Evolutionary conservation across 2,888 invertebrate genomes (phyloP), one percentile per base, ranked within the genome.

Genomic region (Escarpia spicata): DNA sequence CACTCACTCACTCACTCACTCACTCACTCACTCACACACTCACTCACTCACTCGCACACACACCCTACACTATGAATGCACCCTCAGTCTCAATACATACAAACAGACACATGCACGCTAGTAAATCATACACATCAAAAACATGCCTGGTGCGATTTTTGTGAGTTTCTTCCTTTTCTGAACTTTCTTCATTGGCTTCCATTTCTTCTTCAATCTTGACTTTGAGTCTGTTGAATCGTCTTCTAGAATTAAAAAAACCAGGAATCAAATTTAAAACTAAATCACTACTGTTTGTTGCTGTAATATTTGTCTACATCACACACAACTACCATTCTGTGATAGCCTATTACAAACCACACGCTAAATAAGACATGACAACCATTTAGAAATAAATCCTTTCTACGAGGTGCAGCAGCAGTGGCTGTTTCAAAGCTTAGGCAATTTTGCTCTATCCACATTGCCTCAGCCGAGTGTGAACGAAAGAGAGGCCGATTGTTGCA

Each of bases 21-120:
- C 90, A 90, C 19, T 90, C 90, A 90, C 90, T 90, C 90, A 90
- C 90, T 12, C 90, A 90, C 90, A 0, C 90, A 90, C 90, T 90
- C 90, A 90, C 12, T 90, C 90, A 90, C 12, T 8, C 90, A 90
- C 37, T 52, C 52, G 15, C 8, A 12, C 52, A 52, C 8, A 0
- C 6, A 52, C 9, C 52, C 52, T 52, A 52, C 0, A 52, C 52
- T 15, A 52, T 52, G 12, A 9, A 52, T 15, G 12, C 52, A 52
- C 15, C 52, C 52, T 12, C 52, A 37, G 37, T 37, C 37, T 37
- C 52, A 9, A 52, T 52, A 52, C 52, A 52, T 15, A 6, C 15
- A 52, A 37, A 15, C 52, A 15, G 4, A 52, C 15, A 9, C 52
- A 52, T 9, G 52, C 9, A 9, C 52, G 15, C 6, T 12, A 52